Conservation (phyloP, 2,113 vertebrate species). For the Lanius collurio region DNA sequence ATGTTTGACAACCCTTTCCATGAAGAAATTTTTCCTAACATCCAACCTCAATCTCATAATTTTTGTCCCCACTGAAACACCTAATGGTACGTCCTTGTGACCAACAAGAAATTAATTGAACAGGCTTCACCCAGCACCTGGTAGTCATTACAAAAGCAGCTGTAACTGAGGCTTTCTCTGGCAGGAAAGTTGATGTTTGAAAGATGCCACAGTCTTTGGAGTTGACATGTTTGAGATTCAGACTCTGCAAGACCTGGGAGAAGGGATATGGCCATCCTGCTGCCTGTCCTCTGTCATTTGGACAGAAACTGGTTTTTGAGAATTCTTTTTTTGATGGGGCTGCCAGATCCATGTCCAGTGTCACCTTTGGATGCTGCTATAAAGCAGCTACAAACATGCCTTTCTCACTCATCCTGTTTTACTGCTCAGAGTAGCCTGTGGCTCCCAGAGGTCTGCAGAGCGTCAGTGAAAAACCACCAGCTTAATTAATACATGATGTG, state of each 20-base stretch:
- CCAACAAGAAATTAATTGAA: not conserved
- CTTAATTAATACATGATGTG: not conserved
- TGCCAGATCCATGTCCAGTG: not conserved
- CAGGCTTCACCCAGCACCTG: not conserved
- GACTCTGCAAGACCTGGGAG: not conserved
- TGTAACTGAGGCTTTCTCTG: not conserved
- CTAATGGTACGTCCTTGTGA: not conserved
- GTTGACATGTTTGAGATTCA: not conserved
- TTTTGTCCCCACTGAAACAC: not conserved
- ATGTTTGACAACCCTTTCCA: not conserved
- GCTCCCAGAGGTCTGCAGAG: not conserved
- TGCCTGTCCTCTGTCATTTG: not conserved
- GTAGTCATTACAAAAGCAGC: not conserved
- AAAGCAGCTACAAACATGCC: not conserved
- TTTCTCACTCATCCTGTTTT: not conserved
- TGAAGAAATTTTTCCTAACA: not conserved
- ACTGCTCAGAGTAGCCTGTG: not conserved
- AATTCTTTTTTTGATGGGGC: not conserved
- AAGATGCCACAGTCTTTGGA: not conserved
- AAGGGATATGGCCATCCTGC: fast-evolving
- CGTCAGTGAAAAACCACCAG: not conserved
- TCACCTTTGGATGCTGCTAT: not conserved
- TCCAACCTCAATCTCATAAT: not conserved
- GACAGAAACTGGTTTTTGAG: not conserved
- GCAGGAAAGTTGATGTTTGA: not conserved